These are phyloP conservation scores for Ciconia maguari DNA, from an alignment of 2,113 vertebrate species.

Conservation along the genomic window DNA sequence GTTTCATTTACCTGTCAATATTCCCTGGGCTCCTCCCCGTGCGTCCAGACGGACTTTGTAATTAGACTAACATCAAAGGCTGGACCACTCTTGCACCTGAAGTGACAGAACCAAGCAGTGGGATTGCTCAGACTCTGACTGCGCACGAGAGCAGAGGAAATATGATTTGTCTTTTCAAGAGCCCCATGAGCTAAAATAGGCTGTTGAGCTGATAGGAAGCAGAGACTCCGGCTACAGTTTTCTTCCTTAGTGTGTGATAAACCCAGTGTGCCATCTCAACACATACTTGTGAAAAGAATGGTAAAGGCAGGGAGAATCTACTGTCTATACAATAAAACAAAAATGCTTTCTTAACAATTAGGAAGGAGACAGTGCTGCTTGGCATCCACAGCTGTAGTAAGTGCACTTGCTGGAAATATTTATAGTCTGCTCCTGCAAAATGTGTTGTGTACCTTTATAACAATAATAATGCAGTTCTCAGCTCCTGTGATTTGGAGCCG, in stretches of 20 bases:
- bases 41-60: fast-evolving
- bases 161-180: conserved; percentile 4
- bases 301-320: neutral
- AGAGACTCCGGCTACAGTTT: conserved; percentile 7
- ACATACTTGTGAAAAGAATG: neutral
- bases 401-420: conserved; percentile 22
- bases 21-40: neutral
- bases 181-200: conserved; percentile 4
- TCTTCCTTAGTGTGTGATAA: conserved; percentile 22
- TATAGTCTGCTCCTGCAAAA: neutral
- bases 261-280: neutral
- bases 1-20: neutral
- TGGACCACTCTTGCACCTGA: neutral
- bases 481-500: neutral
- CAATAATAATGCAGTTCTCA: neutral
- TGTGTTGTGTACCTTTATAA: neutral
- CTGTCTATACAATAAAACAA: conserved; percentile 16
- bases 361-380: conserved; percentile 32
- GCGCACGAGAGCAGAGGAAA: neutral
- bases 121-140: neutral
- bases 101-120: neutral
- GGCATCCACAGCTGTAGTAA: conserved; percentile 12
- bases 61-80: neutral
- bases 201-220: conserved; percentile 43
- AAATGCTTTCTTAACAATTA: neutral